Evolutionary conservation across 2,113 vertebrate species (phyloP), one percentile per base, ranked within the genome.

Genomic region (Corythornis cristatus): DNA sequence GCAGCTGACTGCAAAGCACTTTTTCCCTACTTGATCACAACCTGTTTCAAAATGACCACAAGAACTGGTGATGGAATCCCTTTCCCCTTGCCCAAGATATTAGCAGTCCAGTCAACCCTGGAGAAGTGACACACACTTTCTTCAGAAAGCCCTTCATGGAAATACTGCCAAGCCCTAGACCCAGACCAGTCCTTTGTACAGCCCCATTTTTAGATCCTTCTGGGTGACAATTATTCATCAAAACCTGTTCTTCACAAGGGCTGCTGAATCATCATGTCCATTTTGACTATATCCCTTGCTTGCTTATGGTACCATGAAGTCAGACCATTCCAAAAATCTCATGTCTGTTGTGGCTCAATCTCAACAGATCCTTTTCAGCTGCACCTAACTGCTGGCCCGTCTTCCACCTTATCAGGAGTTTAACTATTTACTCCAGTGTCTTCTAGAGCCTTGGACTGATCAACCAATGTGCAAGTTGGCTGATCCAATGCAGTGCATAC

Each of bases 121-220:
- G 20, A 56, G 18, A 81, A 5, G 19, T 0, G 1, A 42, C 3
- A 0, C 10, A 2, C 6, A 11, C 22, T 45, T 73, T 31, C 45
- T 51, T 72, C 53, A 54, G 54, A 74, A 68, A 50, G 7, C 8
- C 40, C 29, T 65, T 50, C 8, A 19, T 8, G 23, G 28, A 67
- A 83, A 50, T 17, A 46, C 1, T 60, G 33, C 12, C 43, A n/a
- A 77, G 73, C 15, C 35, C 81, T 28, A 31, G 19, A 29, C 4
- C 23, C 37, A 62, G 66, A 42, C 15, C 37, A 50, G 29, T 35
- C 43, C 12, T 65, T 80, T 11, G 16, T 51, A 45, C 43, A 78
- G 56, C 31, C 19, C 35, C 31, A 15, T 18, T 54, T 86, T 88
- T 28, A 71, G 8, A 21, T 20, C 46, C 58, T 72, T 6, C 22